Percentiles rank a stretch among this genome's conserved stretches.
Evolutionary conservation across 2,797 vertebrate species (phyloP).

Genomic region (Salarias fasciatus): DNA sequence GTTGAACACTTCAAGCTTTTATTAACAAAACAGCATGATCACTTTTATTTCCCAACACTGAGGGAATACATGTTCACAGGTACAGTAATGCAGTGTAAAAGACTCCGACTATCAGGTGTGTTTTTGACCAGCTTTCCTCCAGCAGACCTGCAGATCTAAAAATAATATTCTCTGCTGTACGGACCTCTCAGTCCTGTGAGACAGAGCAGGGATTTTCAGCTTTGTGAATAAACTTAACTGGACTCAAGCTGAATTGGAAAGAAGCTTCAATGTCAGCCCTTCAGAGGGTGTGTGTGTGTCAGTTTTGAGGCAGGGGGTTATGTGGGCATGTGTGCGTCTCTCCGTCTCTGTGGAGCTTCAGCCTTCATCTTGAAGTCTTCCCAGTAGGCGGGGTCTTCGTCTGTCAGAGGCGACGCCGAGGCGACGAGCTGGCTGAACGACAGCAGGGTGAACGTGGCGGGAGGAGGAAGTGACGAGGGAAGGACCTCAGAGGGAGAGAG

Average conservation of each 20-base stretch:
- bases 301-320: constrained; percentile 25
- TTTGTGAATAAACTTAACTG: constrained; percentile 49
- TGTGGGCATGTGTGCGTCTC: constrained; percentile 47
- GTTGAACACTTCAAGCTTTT: too few species aligned
- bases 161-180: constrained; percentile 18
- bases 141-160: constrained; percentile 11
- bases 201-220: constrained; percentile 28
- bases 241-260: constrained; percentile 46
- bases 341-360: constrained; percentile 85
- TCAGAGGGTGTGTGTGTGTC: constrained; percentile 31
- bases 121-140: constrained; percentile 1
- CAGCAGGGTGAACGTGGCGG: constrained; percentile 82
- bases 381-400: constrained; percentile 90
- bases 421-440: constrained; percentile 89
- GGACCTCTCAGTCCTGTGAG: constrained; percentile 36
- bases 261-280: constrained; percentile 27
- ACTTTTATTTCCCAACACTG: too few species aligned
- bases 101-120: neutral
- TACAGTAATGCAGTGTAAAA: neutral
- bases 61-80: too few species aligned
- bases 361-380: constrained; percentile 89
- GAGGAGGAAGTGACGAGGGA: constrained; percentile 56
- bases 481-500: constrained; percentile 29
- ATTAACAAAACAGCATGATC: too few species aligned
- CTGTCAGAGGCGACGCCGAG: constrained; percentile 86